Conservation (phyloP, 2,797 vertebrate genomes). For the Fundulus diaphanus region DNA sequence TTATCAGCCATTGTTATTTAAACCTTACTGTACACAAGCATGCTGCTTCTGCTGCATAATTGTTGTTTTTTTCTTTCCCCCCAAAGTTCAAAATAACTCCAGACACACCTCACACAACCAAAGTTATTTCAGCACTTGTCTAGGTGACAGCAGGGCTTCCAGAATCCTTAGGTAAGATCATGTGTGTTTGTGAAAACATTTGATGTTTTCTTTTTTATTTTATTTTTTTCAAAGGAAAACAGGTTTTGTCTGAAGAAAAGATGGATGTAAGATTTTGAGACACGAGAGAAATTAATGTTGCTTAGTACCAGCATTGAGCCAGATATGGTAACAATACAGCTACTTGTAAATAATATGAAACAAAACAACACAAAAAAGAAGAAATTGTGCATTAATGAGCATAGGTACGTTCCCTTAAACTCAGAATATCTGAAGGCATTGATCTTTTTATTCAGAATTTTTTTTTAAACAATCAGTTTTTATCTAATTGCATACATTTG, state of each 20-base stretch:
- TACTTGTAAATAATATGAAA: background rate
- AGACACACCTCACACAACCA: background rate
- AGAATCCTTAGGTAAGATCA: conserved; percentile 37
- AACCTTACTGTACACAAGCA: background rate
- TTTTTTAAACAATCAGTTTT: background rate
- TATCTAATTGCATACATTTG: background rate
- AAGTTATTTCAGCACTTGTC: background rate
- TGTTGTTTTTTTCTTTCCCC: background rate
- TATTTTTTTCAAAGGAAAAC: background rate
- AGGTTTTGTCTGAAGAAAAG: too few species aligned
- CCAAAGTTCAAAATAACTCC: background rate
- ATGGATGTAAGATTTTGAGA: background rate
- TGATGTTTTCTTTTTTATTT: too few species aligned
- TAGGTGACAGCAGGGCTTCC: background rate
- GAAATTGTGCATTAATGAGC: background rate
- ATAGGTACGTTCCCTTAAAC: background rate
- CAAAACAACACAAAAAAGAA: background rate
- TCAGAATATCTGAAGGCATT: background rate
- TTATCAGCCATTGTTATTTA: background rate
- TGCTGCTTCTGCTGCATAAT: conserved; percentile 61
- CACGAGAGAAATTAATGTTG: background rate
- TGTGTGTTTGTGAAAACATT: background rate
- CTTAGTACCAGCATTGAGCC: background rate
- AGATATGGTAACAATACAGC: background rate
- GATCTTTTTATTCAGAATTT: background rate